Conservation (phyloP, 2,888 invertebrate genomes). For the Lottia scabra region DNA sequence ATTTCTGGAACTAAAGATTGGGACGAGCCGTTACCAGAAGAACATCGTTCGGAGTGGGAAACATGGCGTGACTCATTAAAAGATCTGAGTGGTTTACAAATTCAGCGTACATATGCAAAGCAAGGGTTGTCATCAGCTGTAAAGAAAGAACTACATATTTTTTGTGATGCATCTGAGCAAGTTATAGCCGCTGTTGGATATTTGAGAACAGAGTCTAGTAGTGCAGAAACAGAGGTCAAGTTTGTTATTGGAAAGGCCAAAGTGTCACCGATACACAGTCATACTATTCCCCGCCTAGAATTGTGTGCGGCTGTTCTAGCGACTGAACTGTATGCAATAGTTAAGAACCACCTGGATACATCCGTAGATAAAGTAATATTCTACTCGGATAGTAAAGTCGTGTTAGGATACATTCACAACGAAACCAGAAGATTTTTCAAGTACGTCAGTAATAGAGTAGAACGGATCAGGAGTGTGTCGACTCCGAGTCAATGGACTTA, state of each 20-base stretch:
- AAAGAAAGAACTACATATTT: too few relatives aligned
- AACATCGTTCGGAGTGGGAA: too few relatives aligned
- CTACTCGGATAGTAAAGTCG: background rate
- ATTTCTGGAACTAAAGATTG: too few relatives aligned
- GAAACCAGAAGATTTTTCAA: background rate
- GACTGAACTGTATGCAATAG: slow-evolving; percentile 6
- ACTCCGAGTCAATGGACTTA: slow-evolving; percentile 11
- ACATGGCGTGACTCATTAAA: too few relatives aligned
- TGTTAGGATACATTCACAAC: background rate
- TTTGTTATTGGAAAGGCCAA: slow-evolving; percentile 24
- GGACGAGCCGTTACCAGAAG: too few relatives aligned
- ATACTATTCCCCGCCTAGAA: slow-evolving; percentile 29
- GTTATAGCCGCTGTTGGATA: slow-evolving; percentile 25
- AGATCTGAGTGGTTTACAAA: too few relatives aligned
- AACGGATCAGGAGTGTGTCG: slow-evolving; percentile 4
- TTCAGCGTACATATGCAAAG: too few relatives aligned
- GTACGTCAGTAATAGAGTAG: slow-evolving; percentile 12
- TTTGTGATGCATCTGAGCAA: slow-evolving; percentile 29
- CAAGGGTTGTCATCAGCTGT: too few relatives aligned
- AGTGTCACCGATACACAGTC: slow-evolving; percentile 17
- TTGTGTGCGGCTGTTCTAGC: slow-evolving; percentile 26
- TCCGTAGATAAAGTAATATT: background rate
- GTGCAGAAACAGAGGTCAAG: background rate
- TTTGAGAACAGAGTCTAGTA: slow-evolving; percentile 3
- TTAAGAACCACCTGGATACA: slow-evolving; percentile 8